Percentiles rank a stretch among this genome's conserved stretches.
These are phyloP conservation scores for Drosophila ezoana DNA, from an alignment of 2,888 invertebrate species.

Conservation along the genomic window DNA sequence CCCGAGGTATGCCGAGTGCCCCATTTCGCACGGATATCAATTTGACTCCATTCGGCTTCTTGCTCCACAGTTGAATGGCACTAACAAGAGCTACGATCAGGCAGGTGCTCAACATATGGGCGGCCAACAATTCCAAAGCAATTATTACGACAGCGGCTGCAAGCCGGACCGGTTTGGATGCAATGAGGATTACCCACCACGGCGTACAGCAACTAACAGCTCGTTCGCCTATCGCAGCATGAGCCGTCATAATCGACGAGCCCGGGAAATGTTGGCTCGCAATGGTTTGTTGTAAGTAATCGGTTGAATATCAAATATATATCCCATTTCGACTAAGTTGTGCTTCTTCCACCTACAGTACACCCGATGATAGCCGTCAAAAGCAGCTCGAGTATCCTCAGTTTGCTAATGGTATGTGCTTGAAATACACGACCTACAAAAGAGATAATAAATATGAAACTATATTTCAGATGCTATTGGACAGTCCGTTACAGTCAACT, in stretches of 20 bases:
- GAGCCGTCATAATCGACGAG: constrained; percentile 6
- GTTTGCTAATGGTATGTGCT: not conserved
- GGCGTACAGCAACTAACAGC: not conserved
- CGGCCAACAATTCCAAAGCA: not conserved
- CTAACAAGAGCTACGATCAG: not conserved
- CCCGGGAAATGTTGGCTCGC: constrained; percentile 37
- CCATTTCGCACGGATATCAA: not conserved
- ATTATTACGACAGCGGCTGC: constrained; percentile 1
- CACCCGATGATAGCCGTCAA: not conserved
- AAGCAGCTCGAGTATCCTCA: constrained; percentile 1
- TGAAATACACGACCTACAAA: fast-evolving
- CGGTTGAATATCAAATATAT: too few species aligned
- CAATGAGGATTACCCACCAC: not conserved
- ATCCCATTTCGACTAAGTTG: not conserved
- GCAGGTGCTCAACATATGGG: not conserved
- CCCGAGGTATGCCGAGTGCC: not conserved
- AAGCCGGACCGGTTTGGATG: not conserved
- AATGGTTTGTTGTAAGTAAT: constrained; percentile 46
- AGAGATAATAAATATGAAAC: not conserved
- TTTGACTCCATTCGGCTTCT: not conserved
- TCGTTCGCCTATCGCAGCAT: constrained; percentile 5
- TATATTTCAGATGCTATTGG: not conserved
- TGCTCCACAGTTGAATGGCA: not conserved
- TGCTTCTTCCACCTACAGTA: not conserved
- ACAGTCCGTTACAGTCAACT: not conserved